Percentiles rank a stretch among this genome's conserved stretches.
These are phyloP conservation scores for Lamproptera curius DNA, from an alignment of 2,888 invertebrate genomes.

Conservation along the genomic window DNA sequence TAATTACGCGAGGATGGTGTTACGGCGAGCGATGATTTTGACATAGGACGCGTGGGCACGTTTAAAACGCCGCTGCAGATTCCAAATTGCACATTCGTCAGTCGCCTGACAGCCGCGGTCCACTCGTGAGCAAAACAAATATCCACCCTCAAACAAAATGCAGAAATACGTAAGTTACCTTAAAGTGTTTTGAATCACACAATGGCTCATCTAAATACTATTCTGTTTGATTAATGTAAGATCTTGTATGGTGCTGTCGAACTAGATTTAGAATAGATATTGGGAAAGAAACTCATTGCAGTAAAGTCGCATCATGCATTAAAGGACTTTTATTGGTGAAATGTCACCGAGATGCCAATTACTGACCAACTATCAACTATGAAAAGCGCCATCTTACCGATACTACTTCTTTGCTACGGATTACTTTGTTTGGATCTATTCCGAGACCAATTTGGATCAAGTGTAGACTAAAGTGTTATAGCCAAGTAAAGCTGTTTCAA, in stretches of 20 bases:
- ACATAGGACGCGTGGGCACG: conserved; percentile 47
- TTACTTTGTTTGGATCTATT: too few relatives aligned
- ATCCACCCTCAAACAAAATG: conserved; percentile 39
- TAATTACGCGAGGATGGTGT: conserved; percentile 36
- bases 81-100: conserved; percentile 42
- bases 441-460: too few relatives aligned
- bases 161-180: conserved; percentile 61
- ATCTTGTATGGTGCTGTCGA: background rate
- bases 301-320: background rate
- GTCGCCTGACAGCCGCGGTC: conserved; percentile 34
- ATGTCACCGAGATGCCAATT: too few relatives aligned
- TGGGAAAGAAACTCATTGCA: background rate
- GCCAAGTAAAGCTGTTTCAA: too few relatives aligned
- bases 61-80: conserved; percentile 43
- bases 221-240: background rate
- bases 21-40: conserved; percentile 46
- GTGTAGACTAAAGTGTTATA: too few relatives aligned
- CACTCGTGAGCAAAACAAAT: conserved; percentile 26
- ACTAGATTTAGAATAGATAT: background rate
- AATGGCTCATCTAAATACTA: background rate
- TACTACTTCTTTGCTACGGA: too few relatives aligned
- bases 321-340: background rate
- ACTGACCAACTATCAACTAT: too few relatives aligned
- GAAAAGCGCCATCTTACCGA: too few relatives aligned
- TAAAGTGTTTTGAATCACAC: too few relatives aligned